Conservation (phyloP, 2,113 vertebrate genomes). For the Charadrius vociferus region DNA sequence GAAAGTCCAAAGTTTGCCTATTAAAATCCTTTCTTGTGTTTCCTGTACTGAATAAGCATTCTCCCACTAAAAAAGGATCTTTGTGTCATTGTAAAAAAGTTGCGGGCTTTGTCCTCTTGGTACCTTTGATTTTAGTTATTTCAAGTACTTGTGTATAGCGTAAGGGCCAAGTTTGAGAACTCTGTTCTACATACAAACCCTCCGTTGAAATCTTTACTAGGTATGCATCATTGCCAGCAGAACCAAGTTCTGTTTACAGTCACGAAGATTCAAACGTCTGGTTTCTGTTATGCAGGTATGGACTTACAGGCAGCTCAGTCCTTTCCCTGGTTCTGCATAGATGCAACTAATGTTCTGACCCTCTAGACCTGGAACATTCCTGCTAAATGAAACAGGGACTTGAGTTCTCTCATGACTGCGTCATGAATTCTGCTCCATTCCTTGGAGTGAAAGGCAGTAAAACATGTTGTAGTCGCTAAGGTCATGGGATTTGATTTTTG, state of each 20-base stretch:
- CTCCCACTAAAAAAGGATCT: neutral
- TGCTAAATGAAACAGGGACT: neutral
- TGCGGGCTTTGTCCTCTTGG: neutral
- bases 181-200: neutral
- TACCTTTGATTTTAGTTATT: neutral
- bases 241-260: neutral
- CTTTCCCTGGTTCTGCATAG: neutral
- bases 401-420: neutral
- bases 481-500: neutral
- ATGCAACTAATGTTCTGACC: neutral
- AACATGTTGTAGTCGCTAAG: neutral
- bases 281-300: neutral
- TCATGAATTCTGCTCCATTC: neutral
- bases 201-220: neutral
- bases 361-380: neutral
- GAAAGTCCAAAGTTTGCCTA: neutral
- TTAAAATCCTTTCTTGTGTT: neutral
- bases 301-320: neutral
- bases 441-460: neutral
- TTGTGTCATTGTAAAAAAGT: neutral
- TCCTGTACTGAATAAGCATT: neutral
- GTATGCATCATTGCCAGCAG: neutral
- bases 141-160: neutral
- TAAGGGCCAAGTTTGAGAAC: neutral
- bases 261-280: neutral